These are phyloP conservation scores for Deroplatys truncata DNA, from an alignment of 2,888 invertebrate species.

Conservation along the genomic window DNA sequence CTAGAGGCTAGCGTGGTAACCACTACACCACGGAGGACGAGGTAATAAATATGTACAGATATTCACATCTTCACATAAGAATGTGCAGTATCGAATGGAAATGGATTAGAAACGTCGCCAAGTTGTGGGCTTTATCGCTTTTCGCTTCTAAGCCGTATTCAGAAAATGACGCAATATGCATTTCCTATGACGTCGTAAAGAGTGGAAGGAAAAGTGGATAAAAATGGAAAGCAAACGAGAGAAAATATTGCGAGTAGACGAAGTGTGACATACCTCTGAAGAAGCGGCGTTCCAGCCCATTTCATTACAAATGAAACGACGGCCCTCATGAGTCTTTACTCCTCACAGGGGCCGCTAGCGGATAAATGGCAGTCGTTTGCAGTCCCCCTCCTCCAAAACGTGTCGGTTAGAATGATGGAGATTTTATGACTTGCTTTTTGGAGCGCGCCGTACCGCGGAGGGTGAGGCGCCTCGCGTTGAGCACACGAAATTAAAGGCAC, in stretches of 20 bases:
- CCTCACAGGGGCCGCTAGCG: not conserved
- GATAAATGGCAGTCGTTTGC: conserved; percentile 6
- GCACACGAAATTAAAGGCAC: not conserved
- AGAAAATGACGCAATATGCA: not conserved
- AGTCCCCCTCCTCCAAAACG: not conserved
- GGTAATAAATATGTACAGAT: too few species aligned
- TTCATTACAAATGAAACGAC: conserved; percentile 17
- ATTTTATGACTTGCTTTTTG: not conserved
- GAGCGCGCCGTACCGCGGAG: not conserved
- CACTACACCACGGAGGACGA: too few species aligned
- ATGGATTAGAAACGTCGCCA: not conserved
- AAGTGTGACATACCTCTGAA: not conserved
- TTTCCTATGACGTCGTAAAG: not conserved
- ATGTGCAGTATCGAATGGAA: too few species aligned
- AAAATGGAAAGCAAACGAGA: not conserved
- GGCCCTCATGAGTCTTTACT: conserved; percentile 2
- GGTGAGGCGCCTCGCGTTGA: too few species aligned
- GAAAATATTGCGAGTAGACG: not conserved
- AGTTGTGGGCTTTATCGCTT: not conserved
- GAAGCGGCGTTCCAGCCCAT: conserved; percentile 16
- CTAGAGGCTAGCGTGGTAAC: too few species aligned
- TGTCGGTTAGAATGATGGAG: not conserved
- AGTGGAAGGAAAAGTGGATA: not conserved
- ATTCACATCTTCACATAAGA: too few species aligned
- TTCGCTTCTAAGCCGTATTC: not conserved